Base-by-base conservation (phyloP, 2,888 invertebrate genomes). In the Meiosimyza decipiens region DNA sequence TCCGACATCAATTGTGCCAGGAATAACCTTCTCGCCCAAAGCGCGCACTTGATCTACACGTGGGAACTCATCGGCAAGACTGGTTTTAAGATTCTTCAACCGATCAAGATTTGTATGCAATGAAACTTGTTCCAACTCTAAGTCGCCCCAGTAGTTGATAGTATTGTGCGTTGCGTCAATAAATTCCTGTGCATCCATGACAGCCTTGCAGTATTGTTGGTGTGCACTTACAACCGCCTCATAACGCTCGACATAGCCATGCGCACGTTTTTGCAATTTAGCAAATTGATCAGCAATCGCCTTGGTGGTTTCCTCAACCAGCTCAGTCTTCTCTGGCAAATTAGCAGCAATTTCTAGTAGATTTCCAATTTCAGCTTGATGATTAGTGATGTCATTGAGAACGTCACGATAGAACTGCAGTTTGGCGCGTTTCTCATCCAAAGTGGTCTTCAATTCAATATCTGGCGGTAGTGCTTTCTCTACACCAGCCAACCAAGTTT, bases 381-480 rank as follows among this genome's bases (percentile, higher is more conserved):
- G 95, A 51, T 93, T 90, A 70, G 93, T 90, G 6, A 95, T 93
- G 80, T 97, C 96, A 84, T 95, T 95, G 52, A 96, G 89, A 73
- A 94, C 89, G 66, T 91, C 91, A 80, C 96, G 91, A 82, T 97
- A 97, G 0, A 92, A 90, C 84, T 95, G 95, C 54, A 97, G 88
- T 85, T 97, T 96, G 57, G 92, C 92, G 74, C 95, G 92, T 87
- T 98, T 98, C 84, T 97, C 97, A 86, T 97, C 97, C 74, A 97
- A 88, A 0, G 95, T 96, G 0, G 95, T 92, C 82, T 93, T 95
- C 5, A 95, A 85, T 82, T 94, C 93, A 55, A 96, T 91, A 78
- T 96, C 94, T 70, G 90, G 89, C 0, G 94, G 93, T 33, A 97
- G 87, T 78, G 93, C 91, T 74, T 90, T 90, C 82, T 95, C 95